Base-by-base conservation (phyloP, 2,113 vertebrate genomes). In the Thamnaconus septentrionalis region DNA sequence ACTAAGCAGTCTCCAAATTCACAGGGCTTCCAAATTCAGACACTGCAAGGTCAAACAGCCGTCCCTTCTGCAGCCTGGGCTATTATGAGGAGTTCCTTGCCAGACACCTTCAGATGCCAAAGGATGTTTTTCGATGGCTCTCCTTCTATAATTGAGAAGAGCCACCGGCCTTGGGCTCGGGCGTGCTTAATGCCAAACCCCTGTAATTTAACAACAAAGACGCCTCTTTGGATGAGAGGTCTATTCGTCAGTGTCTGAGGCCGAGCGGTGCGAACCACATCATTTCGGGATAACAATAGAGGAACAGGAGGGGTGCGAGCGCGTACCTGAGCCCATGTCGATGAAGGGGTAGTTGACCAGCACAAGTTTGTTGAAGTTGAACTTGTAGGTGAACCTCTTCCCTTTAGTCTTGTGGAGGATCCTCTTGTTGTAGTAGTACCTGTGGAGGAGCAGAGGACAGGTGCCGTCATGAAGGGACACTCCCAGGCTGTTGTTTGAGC, bases 391-490 rank as follows among this genome's bases (percentile, higher is more conserved):
- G 88, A 96, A 96, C 41, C 95, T 88, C 78, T 96, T 96, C 45
- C 95, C 95, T 81, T 96, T 96, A 66, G 95, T 96, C 87, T 96
- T 96, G 76, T 96, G 95, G 3, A 96, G 93, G 78, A 96, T 96
- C 80, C 95, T 90, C 84, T 96, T 96, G 89, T 96, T 96, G 87
- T 96, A 96, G 81, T 96, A 96, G 70, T 96, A 96, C 81, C 95
- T 97, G 49, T 11, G 64, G 55, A 71, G 42, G 56, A 8, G 51
- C 18, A 43, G 6, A 31, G 51, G 50, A 52, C 50, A 52, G 5
- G 18, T 31, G 18, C 18, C 18, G 18, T 31, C 18, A 31, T 31
- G 18, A 31, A 31, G 18, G 18, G 18, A 31, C 18, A 31, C 18
- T 31, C 1, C 2, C 18, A 31, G 18, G 18, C 18, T 31, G 18